phyloP scores from a whole-genome alignment of 2,113 vertebrate genomes.

The Craseonycteris thonglongyai region DNA sequence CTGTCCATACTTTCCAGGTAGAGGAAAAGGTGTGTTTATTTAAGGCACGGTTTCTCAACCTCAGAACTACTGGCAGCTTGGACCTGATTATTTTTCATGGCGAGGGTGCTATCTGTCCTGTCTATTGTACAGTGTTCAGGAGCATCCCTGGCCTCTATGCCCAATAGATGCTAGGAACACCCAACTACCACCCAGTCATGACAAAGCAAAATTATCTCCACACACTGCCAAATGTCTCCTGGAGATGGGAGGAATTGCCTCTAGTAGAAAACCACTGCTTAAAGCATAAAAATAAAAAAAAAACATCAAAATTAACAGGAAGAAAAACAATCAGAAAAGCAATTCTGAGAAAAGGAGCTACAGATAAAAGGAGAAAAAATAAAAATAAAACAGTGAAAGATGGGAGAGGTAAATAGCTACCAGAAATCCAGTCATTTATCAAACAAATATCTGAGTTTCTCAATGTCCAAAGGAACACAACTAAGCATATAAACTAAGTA shows the following conservation, averaged over 20 bases:
- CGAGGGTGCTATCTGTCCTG: neutral
- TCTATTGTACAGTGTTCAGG: neutral
- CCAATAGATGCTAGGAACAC: neutral
- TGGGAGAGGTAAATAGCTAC: neutral
- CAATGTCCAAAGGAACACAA: neutral
- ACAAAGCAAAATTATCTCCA: neutral
- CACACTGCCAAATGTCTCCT: neutral
- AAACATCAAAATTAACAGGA: neutral
- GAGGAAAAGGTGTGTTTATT: neutral
- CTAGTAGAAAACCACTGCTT: neutral
- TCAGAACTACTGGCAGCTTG: neutral
- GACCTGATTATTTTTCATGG: neutral
- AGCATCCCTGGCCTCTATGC: neutral
- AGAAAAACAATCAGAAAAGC: neutral
- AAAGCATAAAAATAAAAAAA: neutral
- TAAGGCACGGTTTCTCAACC: neutral
- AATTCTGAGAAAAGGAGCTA: neutral
- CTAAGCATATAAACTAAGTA: neutral
- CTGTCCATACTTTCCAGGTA: neutral
- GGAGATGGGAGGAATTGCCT: neutral
- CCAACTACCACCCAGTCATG: neutral
- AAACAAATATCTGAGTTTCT: neutral
- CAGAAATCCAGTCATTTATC: neutral
- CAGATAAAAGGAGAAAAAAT: neutral
- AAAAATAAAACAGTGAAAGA: neutral